Evolutionary conservation across 1,140 invertebrate species (phyloP), one percentile per base, ranked within the genome.

Genomic region (Odontomachus brunneus): DNA sequence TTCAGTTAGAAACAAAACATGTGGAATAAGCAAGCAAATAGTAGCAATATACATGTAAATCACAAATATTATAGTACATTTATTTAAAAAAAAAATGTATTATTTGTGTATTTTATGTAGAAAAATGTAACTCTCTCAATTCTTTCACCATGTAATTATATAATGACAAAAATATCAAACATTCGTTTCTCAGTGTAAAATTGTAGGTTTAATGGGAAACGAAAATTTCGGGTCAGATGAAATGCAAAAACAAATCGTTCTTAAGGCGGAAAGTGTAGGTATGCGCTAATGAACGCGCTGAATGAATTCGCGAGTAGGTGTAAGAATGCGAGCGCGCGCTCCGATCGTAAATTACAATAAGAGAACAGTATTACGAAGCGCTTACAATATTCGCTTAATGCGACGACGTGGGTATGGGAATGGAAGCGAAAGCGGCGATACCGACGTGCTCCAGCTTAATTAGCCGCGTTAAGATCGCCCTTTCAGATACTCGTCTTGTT

Each of bases 291-390:
- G 49, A 87, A 73, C 63, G 26, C 2, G 51, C 17, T 22, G 59
- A 72, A 85, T 69, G 14, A 82, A 51, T 26, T 48, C 3, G 7
- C 29, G 49, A 62, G 84, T 83, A 59, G 53, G 59, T 29, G 66
- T 78, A 83, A 67, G 57, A 74, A 82, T 74, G 51, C 62, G 19
- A 71, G 24, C 24, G 11, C n/a, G 29, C 7, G 15, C n/a, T n/a
- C n/a, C n/a, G 49, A 76, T 76, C 72, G 49, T 82, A 82, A 82
- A 82, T 65, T 82, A 76, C 49, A 65, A 82, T 82, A 76, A 82
- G 44, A 62, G 63, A 22, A 38, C 15, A 15, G 19, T 29, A 17
- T 59, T 78, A 69, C 29, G 49, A 55, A 78, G 33, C 51, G 33
- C n/a, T 57, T 71, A 80, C 24, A 22, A 59, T 69, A 57, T 80